Evolutionary conservation across 2,888 invertebrate species (phyloP).

Genomic region (Ptilodon capucinus): DNA sequence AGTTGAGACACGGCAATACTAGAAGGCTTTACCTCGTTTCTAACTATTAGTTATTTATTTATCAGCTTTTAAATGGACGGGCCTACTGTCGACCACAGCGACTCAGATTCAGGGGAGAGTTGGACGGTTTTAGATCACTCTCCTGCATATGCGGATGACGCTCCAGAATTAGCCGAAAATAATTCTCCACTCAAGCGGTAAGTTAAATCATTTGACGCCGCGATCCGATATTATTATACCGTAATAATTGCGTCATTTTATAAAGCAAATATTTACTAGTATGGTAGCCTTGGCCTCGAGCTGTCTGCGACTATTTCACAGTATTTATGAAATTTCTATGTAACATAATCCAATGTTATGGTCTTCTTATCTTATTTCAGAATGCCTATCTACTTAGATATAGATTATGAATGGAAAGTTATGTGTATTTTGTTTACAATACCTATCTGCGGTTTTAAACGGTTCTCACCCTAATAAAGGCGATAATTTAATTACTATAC

Average conservation of each 20-base stretch:
- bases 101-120: slow-evolving; percentile 80
- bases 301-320: too few relatives aligned
- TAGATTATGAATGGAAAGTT: too few relatives aligned
- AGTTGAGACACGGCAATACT: background rate
- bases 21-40: slow-evolving; percentile 2
- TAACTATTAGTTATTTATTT: slow-evolving; percentile 17
- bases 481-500: too few relatives aligned
- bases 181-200: slow-evolving; percentile 31
- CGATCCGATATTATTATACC: too few relatives aligned
- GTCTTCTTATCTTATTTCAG: background rate
- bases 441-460: too few relatives aligned
- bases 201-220: too few relatives aligned
- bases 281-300: background rate
- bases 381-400: too few relatives aligned
- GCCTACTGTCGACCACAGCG: slow-evolving; percentile 63
- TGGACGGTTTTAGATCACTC: slow-evolving; percentile 72
- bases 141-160: slow-evolving; percentile 50
- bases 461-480: too few relatives aligned
- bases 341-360: background rate
- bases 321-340: too few relatives aligned
- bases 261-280: background rate
- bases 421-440: too few relatives aligned
- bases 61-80: slow-evolving; percentile 60
- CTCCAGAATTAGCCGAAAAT: slow-evolving; percentile 46
- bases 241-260: too few relatives aligned